Base-by-base conservation (phyloP, 2,888 invertebrate species). In the Tiliacea aurago region DNA sequence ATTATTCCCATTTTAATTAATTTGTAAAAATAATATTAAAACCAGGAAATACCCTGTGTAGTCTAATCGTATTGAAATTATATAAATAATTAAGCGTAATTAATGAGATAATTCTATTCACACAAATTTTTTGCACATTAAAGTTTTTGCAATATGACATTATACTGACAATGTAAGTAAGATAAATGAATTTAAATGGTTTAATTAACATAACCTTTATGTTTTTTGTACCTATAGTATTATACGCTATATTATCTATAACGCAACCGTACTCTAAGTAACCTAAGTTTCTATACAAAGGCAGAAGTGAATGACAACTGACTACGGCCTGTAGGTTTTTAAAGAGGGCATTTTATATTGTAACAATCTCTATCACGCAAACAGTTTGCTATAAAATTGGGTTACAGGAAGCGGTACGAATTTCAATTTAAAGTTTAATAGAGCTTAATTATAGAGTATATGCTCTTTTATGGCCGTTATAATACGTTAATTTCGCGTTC, bases 291-390 rank as follows among this genome's bases (percentile, higher is more conserved):
- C 77, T 84, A 84, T 80, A 65, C 58, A 70, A 67, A 76, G 9
- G 11, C 28, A 33, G n/a, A 59, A 72, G 72, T 86, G 84, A 86
- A 73, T 82, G 84, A 81, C 87, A 85, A 86, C 86, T 80, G 79
- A 76, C 84, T 73, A 70, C 73, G 81, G 86, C 81, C 83, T 84
- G 84, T 87, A 77, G 73, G 69, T 86, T 78, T 82, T 85, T 73
- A 84, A 81, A 76, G 79, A 73, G 76, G 73, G 74, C 55, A 80
- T 85, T 85, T 86, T 86, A 84, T 82, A 78, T 73, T 75, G 73
- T 73, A 71, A 85, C 74, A 85, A 87, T 81, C 84, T 82, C 72
- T 83, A 76, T 82, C 91, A 91, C 91, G 91, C 91, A 84, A 91
- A 61, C 72, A 67, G 73, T 73, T 77, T 66, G 56, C 61, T 43